These are phyloP conservation scores for Gymnoscopelus microlampas DNA, from an alignment of 2,797 vertebrate genomes.

Conservation along the genomic window DNA sequence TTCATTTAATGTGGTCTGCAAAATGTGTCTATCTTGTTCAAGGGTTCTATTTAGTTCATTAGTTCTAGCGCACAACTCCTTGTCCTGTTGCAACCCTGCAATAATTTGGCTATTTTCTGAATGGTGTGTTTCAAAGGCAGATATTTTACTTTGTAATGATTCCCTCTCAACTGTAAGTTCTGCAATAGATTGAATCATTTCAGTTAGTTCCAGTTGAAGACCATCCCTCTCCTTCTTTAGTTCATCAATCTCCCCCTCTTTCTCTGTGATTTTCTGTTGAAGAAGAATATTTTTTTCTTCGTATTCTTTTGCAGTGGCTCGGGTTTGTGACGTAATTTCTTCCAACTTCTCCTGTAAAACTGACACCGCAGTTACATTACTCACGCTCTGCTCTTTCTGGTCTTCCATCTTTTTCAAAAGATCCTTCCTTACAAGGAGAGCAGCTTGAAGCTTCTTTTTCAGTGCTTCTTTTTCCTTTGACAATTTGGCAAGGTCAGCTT, in stretches of 20 bases:
- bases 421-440: constrained; percentile 85
- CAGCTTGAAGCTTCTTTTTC: constrained; percentile 90
- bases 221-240: constrained; percentile 57
- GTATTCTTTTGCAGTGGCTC: constrained; percentile 59
- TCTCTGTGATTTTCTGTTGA: constrained; percentile 75
- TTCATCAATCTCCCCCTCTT: constrained; percentile 71
- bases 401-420: constrained; percentile 84
- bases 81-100: constrained; percentile 77
- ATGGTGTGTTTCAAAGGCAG: constrained; percentile 53
- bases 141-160: constrained; percentile 70
- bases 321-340: constrained; percentile 66
- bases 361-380: constrained; percentile 64
- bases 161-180: constrained; percentile 67
- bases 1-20: constrained; percentile 68
- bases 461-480: constrained; percentile 85
- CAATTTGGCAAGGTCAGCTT: constrained; percentile 69
- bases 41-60: constrained; percentile 71
- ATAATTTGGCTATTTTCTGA: constrained; percentile 68
- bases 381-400: constrained; percentile 68
- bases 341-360: constrained; percentile 69
- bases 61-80: constrained; percentile 69
- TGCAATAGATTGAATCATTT: constrained; percentile 60
- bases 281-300: constrained; percentile 68
- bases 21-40: constrained; percentile 54
- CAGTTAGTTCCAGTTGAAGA: constrained; percentile 60